Evolutionary conservation across 1,140 invertebrate genomes (phyloP).

Genomic region (Conus ventricosus): DNA sequence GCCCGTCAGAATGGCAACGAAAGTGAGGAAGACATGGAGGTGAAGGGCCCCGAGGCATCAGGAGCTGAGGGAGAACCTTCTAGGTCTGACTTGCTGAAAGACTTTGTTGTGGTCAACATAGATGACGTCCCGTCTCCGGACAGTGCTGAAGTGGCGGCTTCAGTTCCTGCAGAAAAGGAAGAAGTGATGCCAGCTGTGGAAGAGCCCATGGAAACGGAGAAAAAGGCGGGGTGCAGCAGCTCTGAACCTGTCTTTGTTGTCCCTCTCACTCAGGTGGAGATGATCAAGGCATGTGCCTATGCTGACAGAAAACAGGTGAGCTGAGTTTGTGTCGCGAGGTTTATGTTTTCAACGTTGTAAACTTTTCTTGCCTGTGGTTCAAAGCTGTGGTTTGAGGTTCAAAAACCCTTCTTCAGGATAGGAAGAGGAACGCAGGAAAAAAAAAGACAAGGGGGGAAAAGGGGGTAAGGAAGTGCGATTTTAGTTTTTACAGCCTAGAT

Average conservation of each 20-base stretch:
- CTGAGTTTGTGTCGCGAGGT: no score
- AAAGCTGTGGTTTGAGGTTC: no score
- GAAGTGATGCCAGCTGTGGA: background rate
- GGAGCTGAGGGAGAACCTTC: conserved; percentile 28
- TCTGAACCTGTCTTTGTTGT: conserved; percentile 26
- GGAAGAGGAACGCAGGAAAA: no score
- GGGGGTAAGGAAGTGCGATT: no score
- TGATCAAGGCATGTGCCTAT: conserved; percentile 37
- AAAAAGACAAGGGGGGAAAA: no score
- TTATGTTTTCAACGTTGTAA: no score
- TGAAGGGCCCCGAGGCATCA: conserved; percentile 16
- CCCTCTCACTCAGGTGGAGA: conserved; percentile 45
- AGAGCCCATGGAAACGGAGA: background rate
- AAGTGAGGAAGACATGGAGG: conserved; percentile 5
- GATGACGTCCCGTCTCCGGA: conserved; percentile 65
- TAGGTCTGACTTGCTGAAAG: conserved; percentile 48
- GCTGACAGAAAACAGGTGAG: background rate
- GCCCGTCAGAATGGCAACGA: conserved; percentile 32
- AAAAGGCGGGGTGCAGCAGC: background rate
- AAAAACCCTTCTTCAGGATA: no score
- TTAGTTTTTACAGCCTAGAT: no score
- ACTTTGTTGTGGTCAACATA: conserved; percentile 67
- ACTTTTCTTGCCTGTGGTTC: no score
- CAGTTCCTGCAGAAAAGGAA: background rate
- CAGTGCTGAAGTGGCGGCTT: conserved; percentile 62